phyloP scores from a whole-genome alignment of 2,113 vertebrate species.

The Aix galericulata region DNA sequence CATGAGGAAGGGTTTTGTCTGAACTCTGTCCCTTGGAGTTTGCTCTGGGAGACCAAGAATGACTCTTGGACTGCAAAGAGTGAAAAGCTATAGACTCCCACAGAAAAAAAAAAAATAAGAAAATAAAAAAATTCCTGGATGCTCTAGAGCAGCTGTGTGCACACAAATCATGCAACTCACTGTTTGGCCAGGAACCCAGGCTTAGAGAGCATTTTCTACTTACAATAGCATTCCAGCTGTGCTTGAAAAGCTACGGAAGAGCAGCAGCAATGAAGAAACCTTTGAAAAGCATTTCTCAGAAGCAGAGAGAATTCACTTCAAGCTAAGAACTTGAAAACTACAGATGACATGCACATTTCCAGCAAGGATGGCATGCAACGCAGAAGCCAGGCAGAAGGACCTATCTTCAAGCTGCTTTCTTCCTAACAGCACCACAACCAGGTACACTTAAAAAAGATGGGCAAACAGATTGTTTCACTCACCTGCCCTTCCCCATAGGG shows the following conservation, averaged over 20 bases:
- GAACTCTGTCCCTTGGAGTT: not conserved
- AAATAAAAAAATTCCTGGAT: not conserved
- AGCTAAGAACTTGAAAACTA: not conserved
- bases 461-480: not conserved
- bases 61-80: not conserved
- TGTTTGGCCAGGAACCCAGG: not conserved
- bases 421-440: not conserved
- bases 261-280: not conserved
- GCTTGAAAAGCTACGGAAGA: not conserved
- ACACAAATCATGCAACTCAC: not conserved
- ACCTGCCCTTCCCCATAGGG: not conserved
- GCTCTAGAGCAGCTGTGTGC: not conserved
- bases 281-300: not conserved
- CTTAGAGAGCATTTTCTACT: conserved; percentile 13
- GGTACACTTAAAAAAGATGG: not conserved
- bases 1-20: not conserved
- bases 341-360: not conserved
- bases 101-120: not conserved
- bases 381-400: not conserved
- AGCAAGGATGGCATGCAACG: not conserved
- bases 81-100: not conserved
- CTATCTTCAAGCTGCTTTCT: not conserved
- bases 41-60: not conserved
- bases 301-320: not conserved
- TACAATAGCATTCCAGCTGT: conserved; percentile 11